Conservation (phyloP, 2,113 vertebrate species). For the Nerophis lumbriciformis region DNA sequence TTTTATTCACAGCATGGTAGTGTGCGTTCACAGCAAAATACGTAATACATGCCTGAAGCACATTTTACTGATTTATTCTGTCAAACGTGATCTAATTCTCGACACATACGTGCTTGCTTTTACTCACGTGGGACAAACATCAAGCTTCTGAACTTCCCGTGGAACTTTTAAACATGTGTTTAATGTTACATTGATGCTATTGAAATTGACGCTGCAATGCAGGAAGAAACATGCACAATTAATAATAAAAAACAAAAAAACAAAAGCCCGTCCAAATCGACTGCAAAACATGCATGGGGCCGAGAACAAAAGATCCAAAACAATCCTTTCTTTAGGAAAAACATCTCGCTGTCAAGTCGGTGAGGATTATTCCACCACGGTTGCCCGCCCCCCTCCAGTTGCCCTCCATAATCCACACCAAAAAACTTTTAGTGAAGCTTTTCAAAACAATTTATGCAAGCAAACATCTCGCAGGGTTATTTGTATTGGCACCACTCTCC, state of each 20-base stretch:
- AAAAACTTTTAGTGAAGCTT: conserved; percentile 88
- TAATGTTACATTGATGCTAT: conserved; percentile 53
- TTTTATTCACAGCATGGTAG: conserved; percentile 7
- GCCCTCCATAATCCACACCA: conserved; percentile 79
- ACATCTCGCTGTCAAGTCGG: conserved; percentile 65
- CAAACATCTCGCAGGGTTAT: conserved; percentile 92
- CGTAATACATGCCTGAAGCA: conserved; percentile 6
- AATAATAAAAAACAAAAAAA: background rate
- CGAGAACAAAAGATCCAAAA: conserved; percentile 48
- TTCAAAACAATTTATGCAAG: conserved; percentile 99
- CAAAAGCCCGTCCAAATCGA: conserved; percentile 31
- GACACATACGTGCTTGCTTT: conserved; percentile 33
- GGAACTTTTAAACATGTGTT: conserved; percentile 62
- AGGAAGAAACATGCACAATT: conserved; percentile 29
- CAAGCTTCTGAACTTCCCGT: conserved; percentile 47
- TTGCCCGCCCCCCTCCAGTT: conserved; percentile 67
- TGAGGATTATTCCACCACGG: conserved; percentile 66
- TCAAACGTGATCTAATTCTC: conserved; percentile 45
- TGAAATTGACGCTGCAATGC: conserved; percentile 52
- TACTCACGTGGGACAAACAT: conserved; percentile 22
- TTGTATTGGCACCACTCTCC: conserved; percentile 91
- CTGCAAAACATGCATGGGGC: conserved; percentile 17
- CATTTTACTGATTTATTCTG: conserved; percentile 33
- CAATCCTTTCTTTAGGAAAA: conserved; percentile 55
- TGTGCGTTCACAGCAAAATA: conserved; percentile 36